Conservation (phyloP, 2,888 invertebrate genomes). For the Callinectes sapidus region DNA sequence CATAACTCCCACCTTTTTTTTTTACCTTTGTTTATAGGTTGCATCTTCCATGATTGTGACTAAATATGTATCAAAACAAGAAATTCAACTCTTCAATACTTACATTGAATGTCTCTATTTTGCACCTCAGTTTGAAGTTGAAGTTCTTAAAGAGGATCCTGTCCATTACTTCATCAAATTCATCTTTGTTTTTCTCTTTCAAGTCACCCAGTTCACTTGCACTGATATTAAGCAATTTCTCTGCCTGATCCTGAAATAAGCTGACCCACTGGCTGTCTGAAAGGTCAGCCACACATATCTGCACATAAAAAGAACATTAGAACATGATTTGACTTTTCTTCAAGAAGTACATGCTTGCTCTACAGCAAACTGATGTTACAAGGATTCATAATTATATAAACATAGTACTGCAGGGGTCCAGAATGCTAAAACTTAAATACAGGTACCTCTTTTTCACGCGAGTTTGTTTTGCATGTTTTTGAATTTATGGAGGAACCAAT, state of each 20-base stretch:
- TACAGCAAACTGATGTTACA: too few species aligned
- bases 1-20: too few species aligned
- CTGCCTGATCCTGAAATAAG: slow-evolving; percentile 87
- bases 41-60: too few species aligned
- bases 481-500: too few species aligned
- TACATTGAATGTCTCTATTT: slow-evolving; percentile 92
- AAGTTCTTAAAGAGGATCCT: slow-evolving; percentile 87
- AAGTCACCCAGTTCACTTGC: slow-evolving; percentile 87
- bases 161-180: slow-evolving; percentile 83
- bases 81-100: neutral
- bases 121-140: slow-evolving; percentile 89
- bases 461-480: too few species aligned
- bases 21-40: too few species aligned
- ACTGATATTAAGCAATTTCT: slow-evolving; percentile 83
- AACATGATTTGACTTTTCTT: too few species aligned
- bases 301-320: slow-evolving; percentile 50
- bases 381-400: too few species aligned
- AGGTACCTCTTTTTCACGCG: too few species aligned
- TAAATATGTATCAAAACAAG: neutral
- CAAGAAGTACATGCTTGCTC: too few species aligned
- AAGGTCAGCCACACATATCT: slow-evolving; percentile 91
- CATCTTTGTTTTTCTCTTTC: slow-evolving; percentile 79
- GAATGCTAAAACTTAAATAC: too few species aligned
- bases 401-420: too few species aligned
- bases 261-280: slow-evolving; percentile 93